Conservation (phyloP, 1,140 invertebrate species). For the Luehdorfia chinensis region DNA sequence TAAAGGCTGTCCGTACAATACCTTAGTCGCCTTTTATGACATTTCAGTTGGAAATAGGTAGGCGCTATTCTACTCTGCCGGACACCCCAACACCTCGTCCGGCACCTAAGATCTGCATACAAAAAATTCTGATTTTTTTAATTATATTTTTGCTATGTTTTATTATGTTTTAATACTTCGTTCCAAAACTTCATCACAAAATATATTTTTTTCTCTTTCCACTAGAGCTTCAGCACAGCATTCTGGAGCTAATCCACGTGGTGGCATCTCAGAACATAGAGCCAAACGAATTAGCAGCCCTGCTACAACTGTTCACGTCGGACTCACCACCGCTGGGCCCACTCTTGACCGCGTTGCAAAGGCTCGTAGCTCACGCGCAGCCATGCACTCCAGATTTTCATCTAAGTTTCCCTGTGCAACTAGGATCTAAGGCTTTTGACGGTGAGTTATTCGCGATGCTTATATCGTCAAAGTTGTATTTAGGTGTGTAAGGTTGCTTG, state of each 20-base stretch:
- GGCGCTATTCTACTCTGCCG: no score
- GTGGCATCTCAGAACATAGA: constrained; percentile 78
- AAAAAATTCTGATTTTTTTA: no score
- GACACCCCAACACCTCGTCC: no score
- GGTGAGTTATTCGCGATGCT: not conserved
- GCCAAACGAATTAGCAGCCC: constrained; percentile 74
- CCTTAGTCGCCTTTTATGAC: no score
- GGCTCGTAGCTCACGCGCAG: constrained; percentile 65
- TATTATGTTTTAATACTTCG: no score
- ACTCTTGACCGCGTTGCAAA: constrained; percentile 75
- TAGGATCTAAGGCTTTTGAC: not conserved
- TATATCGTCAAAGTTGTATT: no score
- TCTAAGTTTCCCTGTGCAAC: constrained; percentile 75
- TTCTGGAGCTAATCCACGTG: constrained; percentile 79
- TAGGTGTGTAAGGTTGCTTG: no score
- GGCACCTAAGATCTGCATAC: no score
- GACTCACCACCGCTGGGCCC: constrained; percentile 72
- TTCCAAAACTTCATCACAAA: no score
- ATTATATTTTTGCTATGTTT: no score
- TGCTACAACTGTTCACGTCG: constrained; percentile 78
- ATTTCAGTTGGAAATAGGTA: no score
- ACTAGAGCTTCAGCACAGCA: constrained; percentile 78
- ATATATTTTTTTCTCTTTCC: not conserved
- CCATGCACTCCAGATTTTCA: constrained; percentile 78
- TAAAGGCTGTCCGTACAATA: no score